phyloP scores from a whole-genome alignment of 2,888 invertebrate genomes.

The Diogma glabrata region DNA sequence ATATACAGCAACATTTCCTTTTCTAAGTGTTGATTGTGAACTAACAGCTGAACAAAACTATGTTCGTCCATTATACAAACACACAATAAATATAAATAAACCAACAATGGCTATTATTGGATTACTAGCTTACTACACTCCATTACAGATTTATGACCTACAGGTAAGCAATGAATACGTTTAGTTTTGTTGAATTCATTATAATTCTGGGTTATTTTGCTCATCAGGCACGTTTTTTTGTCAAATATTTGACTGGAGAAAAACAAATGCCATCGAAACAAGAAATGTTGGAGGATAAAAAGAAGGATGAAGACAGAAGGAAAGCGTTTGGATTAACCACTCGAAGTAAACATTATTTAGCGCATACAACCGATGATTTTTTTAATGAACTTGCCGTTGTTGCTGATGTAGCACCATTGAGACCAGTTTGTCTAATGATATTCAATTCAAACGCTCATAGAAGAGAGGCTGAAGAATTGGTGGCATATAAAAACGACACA shows the following conservation, averaged over 20 bases:
- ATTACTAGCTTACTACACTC: too few species aligned
- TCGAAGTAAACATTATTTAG: too few species aligned
- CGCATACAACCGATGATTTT: too few species aligned
- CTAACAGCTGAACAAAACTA: constrained; percentile 62
- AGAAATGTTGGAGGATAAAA: constrained; percentile 51
- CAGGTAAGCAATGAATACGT: too few species aligned
- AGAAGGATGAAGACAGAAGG: too few species aligned
- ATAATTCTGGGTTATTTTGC: too few species aligned
- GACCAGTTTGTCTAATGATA: too few species aligned
- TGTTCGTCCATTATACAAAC: constrained; percentile 75
- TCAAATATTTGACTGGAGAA: constrained; percentile 50
- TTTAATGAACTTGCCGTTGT: constrained; percentile 53
- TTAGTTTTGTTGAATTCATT: constrained; percentile 68
- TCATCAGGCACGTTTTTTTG: constrained; percentile 56
- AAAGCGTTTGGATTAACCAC: too few species aligned
- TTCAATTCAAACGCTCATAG: too few species aligned
- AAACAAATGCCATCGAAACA: constrained; percentile 47
- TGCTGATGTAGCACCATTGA: constrained; percentile 48
- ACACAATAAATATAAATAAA: constrained; percentile 66
- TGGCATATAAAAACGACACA: too few species aligned
- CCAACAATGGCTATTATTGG: constrained; percentile 76
- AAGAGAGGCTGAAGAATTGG: too few species aligned
- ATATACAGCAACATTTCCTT: constrained; percentile 64
- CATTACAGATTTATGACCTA: too few species aligned
- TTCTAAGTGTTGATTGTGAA: constrained; percentile 54